These are phyloP conservation scores for Syndactyla subalaris DNA, from an alignment of 2,797 vertebrate genomes.

Conservation along the genomic window DNA sequence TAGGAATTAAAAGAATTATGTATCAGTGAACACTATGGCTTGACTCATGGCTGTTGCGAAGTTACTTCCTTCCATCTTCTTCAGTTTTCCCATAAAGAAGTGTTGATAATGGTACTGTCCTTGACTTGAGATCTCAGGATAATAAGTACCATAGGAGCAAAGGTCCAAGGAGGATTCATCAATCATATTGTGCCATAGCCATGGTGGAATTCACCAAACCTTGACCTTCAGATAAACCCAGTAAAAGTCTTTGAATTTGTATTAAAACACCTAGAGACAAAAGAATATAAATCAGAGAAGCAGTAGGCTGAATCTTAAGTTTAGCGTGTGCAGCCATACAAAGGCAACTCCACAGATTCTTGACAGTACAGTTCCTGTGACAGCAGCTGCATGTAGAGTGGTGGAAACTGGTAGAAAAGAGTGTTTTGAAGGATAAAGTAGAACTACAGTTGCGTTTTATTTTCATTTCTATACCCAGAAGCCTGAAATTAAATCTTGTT, in stretches of 20 bases:
- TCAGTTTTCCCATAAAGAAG: not conserved
- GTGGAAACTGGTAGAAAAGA: not conserved
- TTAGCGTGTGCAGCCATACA: not conserved
- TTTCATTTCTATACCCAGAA: not conserved
- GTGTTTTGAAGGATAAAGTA: not conserved
- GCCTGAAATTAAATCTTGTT: not conserved
- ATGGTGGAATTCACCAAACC: not conserved
- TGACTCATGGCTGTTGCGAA: not conserved
- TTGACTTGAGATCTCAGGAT: not conserved
- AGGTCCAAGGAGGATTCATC: not conserved
- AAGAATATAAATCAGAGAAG: not conserved
- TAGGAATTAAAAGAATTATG: not conserved
- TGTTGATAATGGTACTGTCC: not conserved
- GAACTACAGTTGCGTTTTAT: not conserved
- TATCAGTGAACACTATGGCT: not conserved
- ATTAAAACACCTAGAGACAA: not conserved
- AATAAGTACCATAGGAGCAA: not conserved
- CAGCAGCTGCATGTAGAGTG: not conserved
- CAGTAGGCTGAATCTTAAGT: not conserved
- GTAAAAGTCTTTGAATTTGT: not conserved
- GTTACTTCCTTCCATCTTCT: not conserved
- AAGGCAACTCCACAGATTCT: rapidly evolving
- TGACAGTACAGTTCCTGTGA: not conserved
- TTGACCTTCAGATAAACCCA: not conserved
- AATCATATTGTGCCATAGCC: not conserved